phyloP scores from a whole-genome alignment of 2,797 vertebrate genomes.

The Manis pentadactyla region DNA sequence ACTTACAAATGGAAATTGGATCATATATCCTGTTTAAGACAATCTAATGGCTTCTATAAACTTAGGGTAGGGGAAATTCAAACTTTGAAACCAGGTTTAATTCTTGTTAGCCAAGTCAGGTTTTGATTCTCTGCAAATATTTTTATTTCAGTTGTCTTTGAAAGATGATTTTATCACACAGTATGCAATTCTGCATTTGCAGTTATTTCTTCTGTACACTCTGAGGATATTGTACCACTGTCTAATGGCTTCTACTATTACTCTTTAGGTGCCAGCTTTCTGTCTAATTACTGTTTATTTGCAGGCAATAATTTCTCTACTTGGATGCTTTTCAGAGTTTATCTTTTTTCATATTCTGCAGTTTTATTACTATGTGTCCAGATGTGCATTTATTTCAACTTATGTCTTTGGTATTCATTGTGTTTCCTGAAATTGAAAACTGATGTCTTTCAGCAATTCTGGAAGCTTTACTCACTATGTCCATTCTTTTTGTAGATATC shows the following conservation, averaged over 20 bases:
- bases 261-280: neutral
- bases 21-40: neutral
- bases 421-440: neutral
- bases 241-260: neutral
- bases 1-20: neutral
- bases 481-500: neutral
- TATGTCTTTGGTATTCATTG: neutral
- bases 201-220: neutral
- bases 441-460: neutral
- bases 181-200: neutral
- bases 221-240: neutral
- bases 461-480: neutral
- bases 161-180: neutral
- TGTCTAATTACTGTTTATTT: neutral
- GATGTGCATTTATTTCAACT: neutral
- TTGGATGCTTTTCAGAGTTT: neutral
- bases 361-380: neutral
- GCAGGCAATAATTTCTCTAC: neutral
- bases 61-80: neutral
- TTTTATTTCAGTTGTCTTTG: neutral
- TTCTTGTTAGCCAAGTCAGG: neutral
- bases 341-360: neutral
- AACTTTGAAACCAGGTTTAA: neutral
- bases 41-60: neutral
- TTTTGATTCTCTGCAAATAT: neutral